These are phyloP conservation scores for Uropsilus gracilis DNA, from an alignment of 2,113 vertebrate species.

Conservation along the genomic window DNA sequence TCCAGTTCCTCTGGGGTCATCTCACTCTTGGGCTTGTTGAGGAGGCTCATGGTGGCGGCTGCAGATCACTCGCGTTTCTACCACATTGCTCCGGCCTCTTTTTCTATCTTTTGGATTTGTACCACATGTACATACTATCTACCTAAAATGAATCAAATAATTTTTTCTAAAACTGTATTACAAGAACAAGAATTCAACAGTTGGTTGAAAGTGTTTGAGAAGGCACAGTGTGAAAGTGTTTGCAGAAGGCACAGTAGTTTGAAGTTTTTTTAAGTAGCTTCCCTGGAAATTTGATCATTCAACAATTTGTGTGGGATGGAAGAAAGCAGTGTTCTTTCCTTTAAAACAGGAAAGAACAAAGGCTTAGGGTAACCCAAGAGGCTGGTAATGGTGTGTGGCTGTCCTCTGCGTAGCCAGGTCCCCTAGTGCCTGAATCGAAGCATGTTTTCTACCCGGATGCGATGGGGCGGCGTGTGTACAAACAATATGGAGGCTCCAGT, in stretches of 20 bases:
- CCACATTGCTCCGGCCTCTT: neutral
- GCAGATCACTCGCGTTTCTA: too few species aligned
- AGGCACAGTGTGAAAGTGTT: neutral
- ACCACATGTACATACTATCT: neutral
- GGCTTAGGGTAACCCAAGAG: neutral
- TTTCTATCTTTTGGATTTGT: conserved; percentile 55
- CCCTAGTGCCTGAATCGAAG: neutral
- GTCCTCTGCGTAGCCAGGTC: neutral
- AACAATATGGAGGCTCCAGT: neutral
- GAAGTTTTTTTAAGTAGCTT: neutral
- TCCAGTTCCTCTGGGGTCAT: too few species aligned
- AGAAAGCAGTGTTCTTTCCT: neutral
- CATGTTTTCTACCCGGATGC: neutral
- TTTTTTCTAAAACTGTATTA: conserved; percentile 4
- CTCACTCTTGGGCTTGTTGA: too few species aligned
- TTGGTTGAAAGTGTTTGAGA: neutral
- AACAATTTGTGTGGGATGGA: neutral
- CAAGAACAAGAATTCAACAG: neutral
- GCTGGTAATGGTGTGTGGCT: neutral
- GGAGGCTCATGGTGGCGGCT: too few species aligned
- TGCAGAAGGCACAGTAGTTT: neutral
- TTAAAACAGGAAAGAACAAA: neutral
- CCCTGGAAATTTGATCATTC: neutral
- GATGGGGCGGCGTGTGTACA: neutral
- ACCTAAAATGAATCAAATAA: conserved; percentile 31